Base-by-base conservation (phyloP, 2,888 invertebrate genomes). In the Saturnia pavonia region DNA sequence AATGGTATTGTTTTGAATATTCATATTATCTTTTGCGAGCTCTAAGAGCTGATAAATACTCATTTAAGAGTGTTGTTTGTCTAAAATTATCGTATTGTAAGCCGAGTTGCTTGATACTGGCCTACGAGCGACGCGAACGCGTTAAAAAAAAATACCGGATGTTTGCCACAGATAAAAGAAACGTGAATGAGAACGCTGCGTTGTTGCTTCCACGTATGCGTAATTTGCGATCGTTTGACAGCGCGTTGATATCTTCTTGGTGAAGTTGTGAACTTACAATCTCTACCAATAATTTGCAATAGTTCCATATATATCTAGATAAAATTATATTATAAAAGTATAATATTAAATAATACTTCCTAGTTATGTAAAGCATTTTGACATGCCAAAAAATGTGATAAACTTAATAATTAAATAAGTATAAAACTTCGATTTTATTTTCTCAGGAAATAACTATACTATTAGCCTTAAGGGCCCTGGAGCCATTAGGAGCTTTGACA, bases 141-240 rank as follows among this genome's bases (percentile, higher is more conserved):
- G 80, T 84, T 86, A 80, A 84, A 87, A 65, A 86, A 86, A 86
- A 86, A 87, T 88, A 85, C 90, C 91, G 91, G 91, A 91, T 91
- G 90, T 89, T 88, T 87, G 86, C 84, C 84, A 83, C 84, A 88
- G 90, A 91, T 91, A 91, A 90, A 89, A 86, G 84, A 84, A 85
- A 84, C 85, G 78, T 88, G 85, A 88, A 86, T 85, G 85, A 84
- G 83, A 82, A 76, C 84, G 81, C 77, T 79, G 76, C 78, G 75
- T 66, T 71, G 68, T 69, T 69, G 71, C 68, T 67, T 65, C 27
- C 67, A 67, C 71, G 68, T 72, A 69, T 67, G 70, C 71, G 70
- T 71, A 70, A 71, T 72, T 67, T 71, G 72, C 71, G 68, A 69
- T 69, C 69, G 71, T 73, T 71, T 60, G 70, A 68, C 67, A 68